These are phyloP conservation scores for Hartigia nigra DNA, from an alignment of 2,888 invertebrate genomes.

Conservation along the genomic window DNA sequence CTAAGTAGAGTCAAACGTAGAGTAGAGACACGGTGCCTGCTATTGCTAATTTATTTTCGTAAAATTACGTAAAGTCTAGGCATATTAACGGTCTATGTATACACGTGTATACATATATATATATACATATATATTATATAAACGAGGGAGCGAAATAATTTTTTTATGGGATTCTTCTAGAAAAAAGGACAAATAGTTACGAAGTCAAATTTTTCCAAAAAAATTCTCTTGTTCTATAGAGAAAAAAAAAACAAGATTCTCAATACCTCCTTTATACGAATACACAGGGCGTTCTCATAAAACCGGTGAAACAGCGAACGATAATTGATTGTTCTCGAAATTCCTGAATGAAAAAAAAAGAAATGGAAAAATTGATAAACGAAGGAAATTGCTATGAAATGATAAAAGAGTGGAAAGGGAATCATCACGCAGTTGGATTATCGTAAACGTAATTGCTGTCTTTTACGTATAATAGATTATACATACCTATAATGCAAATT, in stretches of 20 bases:
- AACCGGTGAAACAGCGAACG: background rate
- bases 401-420: background rate
- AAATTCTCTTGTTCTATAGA: background rate
- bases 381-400: background rate
- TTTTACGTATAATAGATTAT: background rate
- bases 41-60: constrained; percentile 51
- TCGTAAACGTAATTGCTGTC: background rate
- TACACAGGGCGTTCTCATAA: background rate
- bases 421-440: background rate
- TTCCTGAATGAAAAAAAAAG: background rate
- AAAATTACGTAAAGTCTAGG: constrained; percentile 26
- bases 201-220: background rate
- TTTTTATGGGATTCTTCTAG: no score
- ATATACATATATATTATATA: no score
- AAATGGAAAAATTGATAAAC: background rate
- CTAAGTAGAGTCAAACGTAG: background rate
- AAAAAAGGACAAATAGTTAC: background rate
- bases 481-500: background rate
- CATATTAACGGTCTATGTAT: constrained; percentile 8
- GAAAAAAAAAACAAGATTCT: background rate
- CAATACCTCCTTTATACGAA: background rate
- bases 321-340: background rate
- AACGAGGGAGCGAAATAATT: background rate
- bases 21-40: constrained; percentile 35
- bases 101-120: constrained; percentile 9